Conservation (phyloP, 1,140 invertebrate species). For the Phymorhynchus buccinoides region DNA sequence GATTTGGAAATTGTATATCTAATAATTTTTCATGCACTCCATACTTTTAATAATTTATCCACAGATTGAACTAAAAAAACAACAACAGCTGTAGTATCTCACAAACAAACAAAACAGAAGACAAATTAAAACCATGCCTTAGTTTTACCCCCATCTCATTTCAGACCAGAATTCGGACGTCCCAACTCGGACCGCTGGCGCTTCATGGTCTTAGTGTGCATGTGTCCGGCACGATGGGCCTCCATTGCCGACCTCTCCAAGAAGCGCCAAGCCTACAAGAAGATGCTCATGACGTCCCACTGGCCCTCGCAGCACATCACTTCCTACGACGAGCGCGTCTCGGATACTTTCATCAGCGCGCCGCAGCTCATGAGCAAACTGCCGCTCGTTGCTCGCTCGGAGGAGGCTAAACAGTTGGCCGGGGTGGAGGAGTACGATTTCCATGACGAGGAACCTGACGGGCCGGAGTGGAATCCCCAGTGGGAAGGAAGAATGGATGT, state of each 20-base stretch:
- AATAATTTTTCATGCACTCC: no score
- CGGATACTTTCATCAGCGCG: background rate
- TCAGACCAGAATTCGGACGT: conserved; percentile 44
- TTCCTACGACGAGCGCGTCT: conserved; percentile 43
- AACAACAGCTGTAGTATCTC: no score
- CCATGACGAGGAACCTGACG: conserved; percentile 50
- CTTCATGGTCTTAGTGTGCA: conserved; percentile 63
- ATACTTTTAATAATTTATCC: no score
- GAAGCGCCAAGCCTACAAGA: conserved; percentile 54
- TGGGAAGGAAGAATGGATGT: background rate
- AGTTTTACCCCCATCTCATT: no score
- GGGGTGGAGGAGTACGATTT: conserved; percentile 56
- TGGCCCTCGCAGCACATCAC: conserved; percentile 60
- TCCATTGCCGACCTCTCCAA: conserved; percentile 42
- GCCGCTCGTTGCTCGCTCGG: conserved; percentile 48
- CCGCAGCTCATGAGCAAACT: conserved; percentile 25
- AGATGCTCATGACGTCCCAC: conserved; percentile 56
- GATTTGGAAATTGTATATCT: no score
- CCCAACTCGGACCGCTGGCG: conserved; percentile 59
- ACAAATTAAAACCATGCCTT: no score
- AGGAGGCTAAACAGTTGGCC: conserved; percentile 47
- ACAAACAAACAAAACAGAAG: background rate
- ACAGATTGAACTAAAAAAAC: no score
- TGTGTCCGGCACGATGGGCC: conserved; percentile 63
- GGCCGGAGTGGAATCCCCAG: conserved; percentile 40